phyloP scores from a whole-genome alignment of 2,888 invertebrate species.

The Exephanes ischioxanthus region DNA sequence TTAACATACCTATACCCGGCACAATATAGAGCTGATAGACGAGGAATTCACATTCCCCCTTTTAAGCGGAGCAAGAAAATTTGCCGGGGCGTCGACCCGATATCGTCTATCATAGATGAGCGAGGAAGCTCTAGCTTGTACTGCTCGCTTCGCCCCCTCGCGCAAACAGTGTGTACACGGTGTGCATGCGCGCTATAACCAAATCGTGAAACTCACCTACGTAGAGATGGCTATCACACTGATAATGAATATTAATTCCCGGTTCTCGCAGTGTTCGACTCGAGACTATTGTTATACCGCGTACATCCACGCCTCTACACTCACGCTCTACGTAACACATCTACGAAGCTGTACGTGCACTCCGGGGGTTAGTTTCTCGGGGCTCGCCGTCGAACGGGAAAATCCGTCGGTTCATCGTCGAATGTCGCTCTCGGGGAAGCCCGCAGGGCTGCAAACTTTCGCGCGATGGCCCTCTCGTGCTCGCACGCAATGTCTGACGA shows the following conservation, averaged over 20 bases:
- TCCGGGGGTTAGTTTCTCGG: constrained; percentile 29
- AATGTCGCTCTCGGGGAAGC: constrained; percentile 45
- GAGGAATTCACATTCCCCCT: constrained; percentile 13
- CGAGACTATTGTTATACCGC: constrained; percentile 15
- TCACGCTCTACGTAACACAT: not conserved
- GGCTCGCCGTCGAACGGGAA: constrained; percentile 41
- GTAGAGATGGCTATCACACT: constrained; percentile 59
- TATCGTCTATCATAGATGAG: constrained; percentile 54
- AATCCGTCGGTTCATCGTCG: constrained; percentile 55
- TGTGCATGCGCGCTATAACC: constrained; percentile 17
- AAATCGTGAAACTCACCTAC: constrained; percentile 56
- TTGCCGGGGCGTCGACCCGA: constrained; percentile 45
- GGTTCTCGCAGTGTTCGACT: constrained; percentile 15
- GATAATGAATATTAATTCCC: constrained; percentile 65
- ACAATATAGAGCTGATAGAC: not conserved
- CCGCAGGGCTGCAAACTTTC: constrained; percentile 35
- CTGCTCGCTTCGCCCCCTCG: constrained; percentile 3
- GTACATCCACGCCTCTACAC: not conserved
- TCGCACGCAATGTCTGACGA: constrained; percentile 29
- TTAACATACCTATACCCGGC: not conserved
- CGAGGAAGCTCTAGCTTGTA: constrained; percentile 18
- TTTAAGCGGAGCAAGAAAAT: constrained; percentile 44
- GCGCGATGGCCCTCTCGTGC: constrained; percentile 10
- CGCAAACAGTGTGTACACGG: not conserved
- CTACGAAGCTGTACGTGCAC: constrained; percentile 29